Percentiles rank a stretch among this genome's conserved stretches.
phyloP scores from a whole-genome alignment of 2,888 invertebrate genomes.

The Drosophila meridiana region DNA sequence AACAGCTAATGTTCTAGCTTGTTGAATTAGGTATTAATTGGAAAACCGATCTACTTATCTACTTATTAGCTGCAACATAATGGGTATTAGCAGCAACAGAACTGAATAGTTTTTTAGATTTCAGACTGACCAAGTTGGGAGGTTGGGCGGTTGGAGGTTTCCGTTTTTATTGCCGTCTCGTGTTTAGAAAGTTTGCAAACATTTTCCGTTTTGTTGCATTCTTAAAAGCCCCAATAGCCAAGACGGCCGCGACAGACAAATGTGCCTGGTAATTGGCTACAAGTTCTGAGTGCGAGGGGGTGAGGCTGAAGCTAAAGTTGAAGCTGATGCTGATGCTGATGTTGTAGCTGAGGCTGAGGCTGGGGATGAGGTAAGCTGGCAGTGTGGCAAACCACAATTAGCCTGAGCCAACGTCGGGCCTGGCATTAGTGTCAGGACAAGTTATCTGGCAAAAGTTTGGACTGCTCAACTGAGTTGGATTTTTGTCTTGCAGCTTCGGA shows the following conservation, averaged over 20 bases:
- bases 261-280: slow-evolving; percentile 63
- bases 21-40: not conserved
- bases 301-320: not conserved
- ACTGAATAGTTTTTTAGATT: slow-evolving; percentile 57
- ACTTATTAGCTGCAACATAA: not conserved
- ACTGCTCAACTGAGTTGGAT: slow-evolving; percentile 42
- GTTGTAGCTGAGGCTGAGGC: not conserved
- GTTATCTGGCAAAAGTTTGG: slow-evolving; percentile 59
- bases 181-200: slow-evolving; percentile 67
- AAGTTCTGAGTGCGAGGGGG: slow-evolving; percentile 1
- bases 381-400: slow-evolving; percentile 45
- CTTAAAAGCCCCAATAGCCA: slow-evolving; percentile 44
- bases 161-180: slow-evolving; percentile 69
- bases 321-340: not conserved
- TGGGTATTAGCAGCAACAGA: slow-evolving; percentile 43
- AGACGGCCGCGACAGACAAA: slow-evolving; percentile 48
- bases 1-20: not conserved
- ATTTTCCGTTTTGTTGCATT: slow-evolving; percentile 57
- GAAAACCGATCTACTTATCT: not conserved
- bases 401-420: slow-evolving; percentile 29
- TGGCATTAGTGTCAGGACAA: slow-evolving; percentile 67
- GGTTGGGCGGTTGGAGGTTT: slow-evolving; percentile 18
- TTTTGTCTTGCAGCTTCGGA: slow-evolving; percentile 75
- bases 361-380: slow-evolving; percentile 4
- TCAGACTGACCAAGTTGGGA: slow-evolving; percentile 18